Evolutionary conservation across 2,888 invertebrate genomes (phyloP), one percentile per base, ranked within the genome.

Genomic region (Thecocarcelia acutangulata): DNA sequence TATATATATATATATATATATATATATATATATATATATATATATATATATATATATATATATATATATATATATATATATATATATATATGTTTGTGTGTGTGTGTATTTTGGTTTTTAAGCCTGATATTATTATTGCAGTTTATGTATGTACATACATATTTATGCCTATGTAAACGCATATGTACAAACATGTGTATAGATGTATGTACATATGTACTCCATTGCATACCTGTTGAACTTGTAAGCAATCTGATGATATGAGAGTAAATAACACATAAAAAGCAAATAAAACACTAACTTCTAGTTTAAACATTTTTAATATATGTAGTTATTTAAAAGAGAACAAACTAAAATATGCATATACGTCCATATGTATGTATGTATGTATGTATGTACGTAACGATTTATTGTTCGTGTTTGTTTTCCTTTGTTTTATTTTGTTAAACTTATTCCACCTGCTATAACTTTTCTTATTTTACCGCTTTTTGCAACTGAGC

Each of bases 161-260:
- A n/a, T n/a, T n/a, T n/a, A n/a, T n/a, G n/a, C n/a, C 3, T 24
- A 24, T 24, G 24, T 24, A 24, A 2, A 24, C 5, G 5, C 24
- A 24, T 24, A 24, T 5, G 5, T 24, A 24, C 24, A 24, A 2
- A 8, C 9, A 33, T 33, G 33, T 33, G 1, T 9, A 33, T 8
- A 33, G 1, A 9, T 8, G 8, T 9, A 9, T 33, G 33, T 33
- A 33, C 33, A 8, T 33, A 33, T 33, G 33, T 9, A 1, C 8
- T 33, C 6, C 9, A 33, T 33, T 13, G 8, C 78, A 24, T 70
- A 82, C 77, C 61, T 74, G 56, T 56, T 76, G 81, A 40, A 37
- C 56, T 77, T 77, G 78, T 54, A 59, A 76, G 17, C 15, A 61
- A 24, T 46, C 54, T 48, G 74, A 48, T 61, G 74, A 70, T 61